Percentiles rank a stretch among this genome's conserved stretches.
Conservation (phyloP, 2,888 invertebrate species). For the Poecilobothrus nobilitatus region DNA sequence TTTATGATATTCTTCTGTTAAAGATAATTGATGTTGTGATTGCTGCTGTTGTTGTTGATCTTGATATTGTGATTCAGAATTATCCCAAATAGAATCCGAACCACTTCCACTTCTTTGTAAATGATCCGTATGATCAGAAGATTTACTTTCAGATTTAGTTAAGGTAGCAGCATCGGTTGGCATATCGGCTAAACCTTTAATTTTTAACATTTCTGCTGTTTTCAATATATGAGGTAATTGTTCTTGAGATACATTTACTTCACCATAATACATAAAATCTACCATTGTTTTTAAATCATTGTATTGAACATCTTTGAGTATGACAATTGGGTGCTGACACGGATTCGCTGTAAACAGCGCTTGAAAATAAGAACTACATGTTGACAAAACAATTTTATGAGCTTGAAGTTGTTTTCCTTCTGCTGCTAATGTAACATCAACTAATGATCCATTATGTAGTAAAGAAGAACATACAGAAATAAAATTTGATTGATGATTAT, state of each 20-base stretch:
- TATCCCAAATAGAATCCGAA: slow-evolving; percentile 50
- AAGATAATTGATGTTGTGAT: slow-evolving; percentile 55
- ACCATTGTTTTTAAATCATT: slow-evolving; percentile 79
- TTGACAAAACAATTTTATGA: slow-evolving; percentile 81
- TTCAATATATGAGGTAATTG: slow-evolving; percentile 70
- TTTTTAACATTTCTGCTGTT: slow-evolving; percentile 79
- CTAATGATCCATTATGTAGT: slow-evolving; percentile 72
- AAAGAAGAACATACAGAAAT: slow-evolving; percentile 80
- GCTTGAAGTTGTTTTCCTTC: slow-evolving; percentile 82
- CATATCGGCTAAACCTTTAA: slow-evolving; percentile 82
- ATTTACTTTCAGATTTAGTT: slow-evolving; percentile 59
- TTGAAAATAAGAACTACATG: slow-evolving; percentile 91
- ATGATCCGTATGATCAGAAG: slow-evolving; percentile 45
- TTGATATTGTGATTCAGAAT: slow-evolving; percentile 47
- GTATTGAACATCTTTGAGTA: slow-evolving; percentile 80
- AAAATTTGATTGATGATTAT: slow-evolving; percentile 89
- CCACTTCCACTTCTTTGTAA: slow-evolving; percentile 40
- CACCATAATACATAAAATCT: slow-evolving; percentile 88
- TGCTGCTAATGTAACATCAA: slow-evolving; percentile 82
- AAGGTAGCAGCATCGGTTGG: slow-evolving; percentile 67
- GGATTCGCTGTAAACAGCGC: slow-evolving; percentile 77
- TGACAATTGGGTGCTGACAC: slow-evolving; percentile 82
- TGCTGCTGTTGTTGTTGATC: slow-evolving; percentile 51
- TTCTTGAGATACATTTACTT: slow-evolving; percentile 84
- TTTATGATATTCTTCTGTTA: slow-evolving; percentile 51